Evolutionary conservation across 2,888 invertebrate species (phyloP).

Genomic region (Merodon equestris): DNA sequence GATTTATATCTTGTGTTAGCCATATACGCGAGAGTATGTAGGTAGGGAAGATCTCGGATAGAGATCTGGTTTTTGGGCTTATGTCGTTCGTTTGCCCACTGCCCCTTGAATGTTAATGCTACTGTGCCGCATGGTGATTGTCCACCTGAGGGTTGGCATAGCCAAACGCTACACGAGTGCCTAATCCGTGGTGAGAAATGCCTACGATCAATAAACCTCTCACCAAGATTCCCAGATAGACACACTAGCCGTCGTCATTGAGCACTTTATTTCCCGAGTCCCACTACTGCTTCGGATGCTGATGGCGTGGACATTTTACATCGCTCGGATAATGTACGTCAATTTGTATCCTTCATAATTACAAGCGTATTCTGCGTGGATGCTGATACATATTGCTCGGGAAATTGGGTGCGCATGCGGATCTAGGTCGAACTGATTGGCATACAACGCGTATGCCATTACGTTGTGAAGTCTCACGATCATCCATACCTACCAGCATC

Average conservation of each 20-base stretch:
- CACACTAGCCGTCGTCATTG: constrained; percentile 30
- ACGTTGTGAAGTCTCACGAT: constrained; percentile 51
- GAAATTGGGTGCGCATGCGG: constrained; percentile 8
- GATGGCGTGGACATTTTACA: constrained; percentile 40
- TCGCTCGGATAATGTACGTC: constrained; percentile 60
- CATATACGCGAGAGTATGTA: constrained; percentile 27
- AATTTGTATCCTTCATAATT: constrained; percentile 68
- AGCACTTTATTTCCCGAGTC: constrained; percentile 56
- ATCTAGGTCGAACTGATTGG: constrained; percentile 6
- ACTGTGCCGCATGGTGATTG: constrained; percentile 6
- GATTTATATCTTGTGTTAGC: constrained; percentile 59
- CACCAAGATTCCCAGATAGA: too few species aligned
- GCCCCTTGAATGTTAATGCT: constrained; percentile 44
- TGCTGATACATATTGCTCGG: background rate
- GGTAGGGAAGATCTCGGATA: constrained; percentile 43
- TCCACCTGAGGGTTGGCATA: constrained; percentile 61
- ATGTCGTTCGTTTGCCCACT: constrained; percentile 30
- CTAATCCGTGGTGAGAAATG: constrained; percentile 62
- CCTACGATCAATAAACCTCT: constrained; percentile 64
- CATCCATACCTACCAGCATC: constrained; percentile 16
- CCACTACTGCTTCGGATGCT: constrained; percentile 17
- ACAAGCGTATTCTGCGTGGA: constrained; percentile 53
- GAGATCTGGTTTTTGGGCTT: constrained; percentile 58
- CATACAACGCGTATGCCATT: constrained; percentile 41
- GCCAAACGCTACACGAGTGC: constrained; percentile 51